Evolutionary conservation across 2,113 vertebrate species (phyloP).

Genomic region (Chaetorhynchus papuensis): DNA sequence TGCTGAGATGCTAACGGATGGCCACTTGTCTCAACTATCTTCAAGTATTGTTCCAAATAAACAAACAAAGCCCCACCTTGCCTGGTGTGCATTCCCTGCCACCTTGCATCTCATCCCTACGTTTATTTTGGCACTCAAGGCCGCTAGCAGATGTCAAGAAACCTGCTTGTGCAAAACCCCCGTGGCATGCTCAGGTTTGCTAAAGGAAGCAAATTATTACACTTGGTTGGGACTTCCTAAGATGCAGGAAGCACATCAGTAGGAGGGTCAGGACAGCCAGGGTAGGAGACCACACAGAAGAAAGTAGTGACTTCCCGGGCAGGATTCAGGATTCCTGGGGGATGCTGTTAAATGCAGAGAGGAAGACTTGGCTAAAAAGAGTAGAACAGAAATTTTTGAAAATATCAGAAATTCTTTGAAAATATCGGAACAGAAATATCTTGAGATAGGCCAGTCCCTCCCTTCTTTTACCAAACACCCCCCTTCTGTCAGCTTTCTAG

Average conservation of each 20-base stretch:
- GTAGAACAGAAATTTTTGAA: not conserved
- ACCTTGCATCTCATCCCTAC: slow-evolving; percentile 1
- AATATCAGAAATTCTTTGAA: too few species aligned
- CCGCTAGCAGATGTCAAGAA: not conserved
- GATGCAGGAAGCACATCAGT: not conserved
- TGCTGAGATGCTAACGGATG: not conserved
- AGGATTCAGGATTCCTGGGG: not conserved
- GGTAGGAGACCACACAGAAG: not conserved
- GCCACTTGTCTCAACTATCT: not conserved
- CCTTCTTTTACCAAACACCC: not conserved
- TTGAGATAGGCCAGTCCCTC: not conserved
- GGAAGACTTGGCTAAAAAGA: not conserved
- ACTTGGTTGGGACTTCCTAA: not conserved
- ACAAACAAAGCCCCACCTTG: slow-evolving; percentile 27
- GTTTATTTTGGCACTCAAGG: slow-evolving; percentile 38
- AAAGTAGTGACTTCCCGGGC: not conserved
- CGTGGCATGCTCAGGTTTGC: not conserved
- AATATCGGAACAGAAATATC: not conserved
- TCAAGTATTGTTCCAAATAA: not conserved
- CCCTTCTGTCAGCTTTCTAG: not conserved
- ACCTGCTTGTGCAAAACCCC: slow-evolving; percentile 9
- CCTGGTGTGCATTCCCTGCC: slow-evolving; percentile 14
- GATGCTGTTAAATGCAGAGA: not conserved
- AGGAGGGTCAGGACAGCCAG: not conserved
- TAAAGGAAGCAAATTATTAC: slow-evolving; percentile 36